phyloP scores from a whole-genome alignment of 1,140 invertebrate species.

The Pantala flavescens region DNA sequence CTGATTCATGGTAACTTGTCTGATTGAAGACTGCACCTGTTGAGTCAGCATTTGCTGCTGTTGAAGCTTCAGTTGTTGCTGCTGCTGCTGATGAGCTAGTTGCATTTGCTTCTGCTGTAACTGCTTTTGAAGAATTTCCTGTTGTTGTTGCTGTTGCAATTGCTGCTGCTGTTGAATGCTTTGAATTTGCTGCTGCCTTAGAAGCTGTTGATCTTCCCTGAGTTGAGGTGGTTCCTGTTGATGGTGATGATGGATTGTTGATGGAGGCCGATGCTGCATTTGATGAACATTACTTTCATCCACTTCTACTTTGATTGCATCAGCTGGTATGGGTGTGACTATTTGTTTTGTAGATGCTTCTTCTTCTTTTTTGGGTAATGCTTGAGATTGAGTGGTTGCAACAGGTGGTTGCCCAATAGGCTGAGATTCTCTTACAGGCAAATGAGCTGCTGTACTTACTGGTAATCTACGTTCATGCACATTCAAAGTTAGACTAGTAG shows the following conservation, averaged over 20 bases:
- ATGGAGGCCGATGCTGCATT: conserved; percentile 26
- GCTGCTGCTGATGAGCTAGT: conserved; percentile 14
- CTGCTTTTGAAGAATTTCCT: conserved; percentile 14
- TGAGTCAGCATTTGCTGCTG: conserved; percentile 31
- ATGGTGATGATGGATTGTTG: conserved; percentile 28
- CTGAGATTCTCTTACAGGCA: neutral
- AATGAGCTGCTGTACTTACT: neutral
- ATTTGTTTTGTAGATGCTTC: neutral
- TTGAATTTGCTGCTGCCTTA: conserved; percentile 16
- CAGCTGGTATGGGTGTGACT: neutral
- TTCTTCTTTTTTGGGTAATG: neutral
- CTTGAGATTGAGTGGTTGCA: neutral
- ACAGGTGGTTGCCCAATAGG: neutral
- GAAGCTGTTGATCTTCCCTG: conserved; percentile 17
- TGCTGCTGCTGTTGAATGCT: conserved; percentile 19
- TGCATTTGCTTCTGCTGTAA: conserved; percentile 24
- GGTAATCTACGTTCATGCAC: neutral
- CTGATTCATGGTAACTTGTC: neutral
- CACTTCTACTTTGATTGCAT: neutral
- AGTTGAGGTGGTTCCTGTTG: conserved; percentile 29
- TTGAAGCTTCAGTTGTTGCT: neutral
- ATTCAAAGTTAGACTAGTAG: neutral
- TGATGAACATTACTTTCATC: neutral
- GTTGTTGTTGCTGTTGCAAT: conserved; percentile 21
- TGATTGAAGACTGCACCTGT: conserved; percentile 29